Percentiles rank a stretch among this genome's conserved stretches.
phyloP scores from a whole-genome alignment of 2,113 vertebrate genomes.

The Lagenorhynchus albirostris region DNA sequence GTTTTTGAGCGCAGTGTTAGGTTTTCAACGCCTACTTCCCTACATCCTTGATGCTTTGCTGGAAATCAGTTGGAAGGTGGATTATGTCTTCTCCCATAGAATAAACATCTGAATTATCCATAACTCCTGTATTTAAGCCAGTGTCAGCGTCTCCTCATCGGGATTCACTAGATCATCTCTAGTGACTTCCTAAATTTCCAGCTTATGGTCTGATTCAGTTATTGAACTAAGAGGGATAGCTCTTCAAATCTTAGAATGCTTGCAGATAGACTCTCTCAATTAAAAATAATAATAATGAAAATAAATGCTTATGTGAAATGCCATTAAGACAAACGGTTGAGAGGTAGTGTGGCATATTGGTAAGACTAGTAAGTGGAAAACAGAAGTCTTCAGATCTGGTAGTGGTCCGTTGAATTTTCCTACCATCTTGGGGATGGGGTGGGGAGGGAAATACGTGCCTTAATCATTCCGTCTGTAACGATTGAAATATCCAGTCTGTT shows the following conservation, averaged over 20 bases:
- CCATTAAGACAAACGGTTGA: not conserved
- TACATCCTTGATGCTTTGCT: not conserved
- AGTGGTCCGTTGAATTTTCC: not conserved
- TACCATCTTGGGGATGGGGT: too few species aligned
- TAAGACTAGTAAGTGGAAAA: not conserved
- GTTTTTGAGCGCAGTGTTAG: not conserved
- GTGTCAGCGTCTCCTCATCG: not conserved
- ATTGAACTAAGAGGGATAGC: not conserved
- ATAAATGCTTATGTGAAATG: not conserved
- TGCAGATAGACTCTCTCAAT: not conserved
- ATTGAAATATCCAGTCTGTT: not conserved
- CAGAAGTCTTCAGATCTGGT: not conserved
- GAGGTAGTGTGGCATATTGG: fast-evolving
- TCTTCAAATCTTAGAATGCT: not conserved
- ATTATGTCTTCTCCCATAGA: not conserved
- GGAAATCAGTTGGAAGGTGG: not conserved
- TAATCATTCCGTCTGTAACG: not conserved
- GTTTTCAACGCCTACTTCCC: not conserved
- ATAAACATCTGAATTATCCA: not conserved
- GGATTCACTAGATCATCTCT: not conserved
- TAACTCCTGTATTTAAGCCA: not conserved
- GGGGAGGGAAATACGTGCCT: not conserved
- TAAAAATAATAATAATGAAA: not conserved
- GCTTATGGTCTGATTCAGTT: not conserved
- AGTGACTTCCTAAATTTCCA: not conserved